Evolutionary conservation across 2,888 invertebrate genomes (phyloP), one percentile per base, ranked within the genome.

Genomic region (Rhaphigaster nebulosa): DNA sequence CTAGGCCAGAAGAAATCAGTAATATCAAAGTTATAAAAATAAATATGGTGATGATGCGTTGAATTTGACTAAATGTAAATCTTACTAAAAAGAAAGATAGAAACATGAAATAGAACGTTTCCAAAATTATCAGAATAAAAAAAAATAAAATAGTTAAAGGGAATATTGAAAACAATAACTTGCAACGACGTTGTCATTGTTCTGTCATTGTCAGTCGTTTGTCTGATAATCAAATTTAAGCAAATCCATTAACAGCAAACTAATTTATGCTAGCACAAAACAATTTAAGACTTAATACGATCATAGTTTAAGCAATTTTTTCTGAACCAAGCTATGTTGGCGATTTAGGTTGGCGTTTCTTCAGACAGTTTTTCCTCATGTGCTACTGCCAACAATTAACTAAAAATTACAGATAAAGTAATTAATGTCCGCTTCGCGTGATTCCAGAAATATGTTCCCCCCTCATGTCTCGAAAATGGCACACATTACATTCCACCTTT

Each of bases 361-460:
- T 76, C 20, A 1, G 70, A 0, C 34, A 38, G 34, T 34, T 38
- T 76, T 76, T 76, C 38, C 38, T 38, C 20, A 76, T 76, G 70
- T 76, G 70, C 70, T 23, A 38, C 38, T 34, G 8, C 34, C 0
- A 76, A 76, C 70, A 76, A 76, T 76, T 76, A 76, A 76, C 70
- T 76, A 38, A 76, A 76, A 29, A 65, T 65, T 65, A 34, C 29
- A 65, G 70, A 38, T 76, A 76, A 76, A 38, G 38, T 76, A 76
- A 76, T 76, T 76, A 76, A 76, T 76, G 70, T 20, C 15, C 20
- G 34, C 38, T 76, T 76, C 70, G 70, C 70, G 70, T 76, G 70
- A 76, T 34, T 38, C 70, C 1, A 76, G 70, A 23, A 76, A 10
- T 76, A 38, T 76, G 70, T 76, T 76, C 38, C 70, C 6, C 5